Evolutionary conservation across 2,113 vertebrate species (phyloP).

Genomic region (Daubentonia madagascariensis): DNA sequence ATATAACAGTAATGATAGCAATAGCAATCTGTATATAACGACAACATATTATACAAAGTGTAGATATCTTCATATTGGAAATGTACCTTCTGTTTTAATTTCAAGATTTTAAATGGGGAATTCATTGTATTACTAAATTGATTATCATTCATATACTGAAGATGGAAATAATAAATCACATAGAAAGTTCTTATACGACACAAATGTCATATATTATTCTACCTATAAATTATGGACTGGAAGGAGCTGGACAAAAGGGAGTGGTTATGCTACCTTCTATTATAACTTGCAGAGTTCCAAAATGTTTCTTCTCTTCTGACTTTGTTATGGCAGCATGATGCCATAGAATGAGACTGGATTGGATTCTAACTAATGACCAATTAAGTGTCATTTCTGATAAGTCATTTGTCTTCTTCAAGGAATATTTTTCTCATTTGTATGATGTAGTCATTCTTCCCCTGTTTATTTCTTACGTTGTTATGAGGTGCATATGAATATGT

Average conservation of each 20-base stretch:
- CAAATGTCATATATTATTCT: not conserved
- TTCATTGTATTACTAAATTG: not conserved
- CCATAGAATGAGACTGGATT: not conserved
- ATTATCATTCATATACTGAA: not conserved
- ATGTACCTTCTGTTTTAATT: not conserved
- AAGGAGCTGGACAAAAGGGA: not conserved
- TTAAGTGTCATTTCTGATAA: not conserved
- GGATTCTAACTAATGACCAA: not conserved
- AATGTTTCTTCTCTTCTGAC: not conserved
- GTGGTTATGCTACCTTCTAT: not conserved
- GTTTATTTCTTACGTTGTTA: not conserved
- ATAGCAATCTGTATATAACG: not conserved
- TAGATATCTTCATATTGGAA: not conserved
- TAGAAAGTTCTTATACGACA: not conserved
- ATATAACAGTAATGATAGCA: not conserved
- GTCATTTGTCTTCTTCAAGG: slow-evolving; percentile 8
- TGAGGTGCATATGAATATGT: not conserved
- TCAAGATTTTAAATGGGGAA: not conserved
- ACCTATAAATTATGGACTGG: not conserved
- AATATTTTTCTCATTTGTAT: slow-evolving; percentile 40
- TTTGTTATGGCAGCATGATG: not conserved
- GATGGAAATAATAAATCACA: not conserved
- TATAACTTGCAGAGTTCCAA: not conserved
- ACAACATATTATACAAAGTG: not conserved
- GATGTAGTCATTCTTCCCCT: not conserved